Evolutionary conservation across 2,113 vertebrate species (phyloP).

Genomic region (Dromas ardeola): DNA sequence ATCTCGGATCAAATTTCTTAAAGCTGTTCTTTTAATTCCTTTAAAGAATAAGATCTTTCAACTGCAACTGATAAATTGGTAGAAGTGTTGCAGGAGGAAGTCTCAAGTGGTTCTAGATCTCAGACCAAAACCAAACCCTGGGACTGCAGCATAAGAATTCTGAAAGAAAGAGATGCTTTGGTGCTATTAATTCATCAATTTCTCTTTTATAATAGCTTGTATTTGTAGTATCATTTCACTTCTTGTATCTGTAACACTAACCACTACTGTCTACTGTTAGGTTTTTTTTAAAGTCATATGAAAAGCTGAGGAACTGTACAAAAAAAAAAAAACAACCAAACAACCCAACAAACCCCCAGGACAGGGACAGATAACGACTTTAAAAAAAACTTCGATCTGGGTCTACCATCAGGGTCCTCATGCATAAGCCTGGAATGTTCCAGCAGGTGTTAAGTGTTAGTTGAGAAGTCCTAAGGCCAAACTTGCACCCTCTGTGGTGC

Average conservation of each 20-base stretch:
- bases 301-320: not conserved
- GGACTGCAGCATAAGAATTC: not conserved
- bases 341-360: not conserved
- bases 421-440: not conserved
- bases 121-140: not conserved
- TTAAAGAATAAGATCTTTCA: not conserved
- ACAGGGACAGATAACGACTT: not conserved
- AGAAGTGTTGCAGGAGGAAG: not conserved
- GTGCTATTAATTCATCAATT: not conserved
- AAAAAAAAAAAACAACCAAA: not conserved
- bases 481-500: not conserved
- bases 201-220: not conserved
- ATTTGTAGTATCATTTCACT: not conserved
- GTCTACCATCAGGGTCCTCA: not conserved
- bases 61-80: not conserved
- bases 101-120: not conserved
- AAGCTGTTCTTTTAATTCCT: not conserved
- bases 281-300: not conserved
- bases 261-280: not conserved
- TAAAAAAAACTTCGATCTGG: not conserved
- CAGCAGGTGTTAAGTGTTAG: not conserved
- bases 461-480: not conserved
- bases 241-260: not conserved
- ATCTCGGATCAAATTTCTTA: not conserved
- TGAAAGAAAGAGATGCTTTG: not conserved